These are phyloP conservation scores for Neotragus pygmaeus DNA, from an alignment of 2,113 vertebrate genomes.

Conservation along the genomic window DNA sequence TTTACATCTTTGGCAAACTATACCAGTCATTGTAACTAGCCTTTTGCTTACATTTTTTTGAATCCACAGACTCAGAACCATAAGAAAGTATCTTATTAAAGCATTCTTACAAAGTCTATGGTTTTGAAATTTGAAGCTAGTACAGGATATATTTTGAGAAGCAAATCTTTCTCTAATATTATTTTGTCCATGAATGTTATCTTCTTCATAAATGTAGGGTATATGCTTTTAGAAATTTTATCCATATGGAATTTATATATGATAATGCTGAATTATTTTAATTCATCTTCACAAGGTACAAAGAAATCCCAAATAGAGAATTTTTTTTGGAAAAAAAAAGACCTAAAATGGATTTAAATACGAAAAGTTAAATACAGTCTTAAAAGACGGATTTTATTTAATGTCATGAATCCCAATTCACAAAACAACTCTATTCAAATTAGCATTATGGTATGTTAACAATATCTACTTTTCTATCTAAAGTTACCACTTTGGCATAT, in stretches of 20 bases:
- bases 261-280: not conserved
- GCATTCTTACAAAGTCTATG: not conserved
- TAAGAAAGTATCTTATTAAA: not conserved
- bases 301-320: not conserved
- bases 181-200: not conserved
- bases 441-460: not conserved
- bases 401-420: not conserved
- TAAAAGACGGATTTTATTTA: not conserved
- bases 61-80: not conserved
- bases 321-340: not conserved
- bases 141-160: not conserved
- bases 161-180: not conserved
- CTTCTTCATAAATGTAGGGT: not conserved
- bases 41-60: not conserved
- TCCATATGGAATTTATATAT: not conserved
- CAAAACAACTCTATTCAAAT: not conserved
- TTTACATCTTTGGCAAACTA: not conserved
- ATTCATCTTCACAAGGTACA: not conserved
- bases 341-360: not conserved
- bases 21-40: not conserved
- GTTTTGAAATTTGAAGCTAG: not conserved
- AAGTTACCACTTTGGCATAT: not conserved
- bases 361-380: not conserved
- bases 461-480: not conserved
- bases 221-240: not conserved